Conservation (phyloP, 2,888 invertebrate species). For the Drosophila infuscata region DNA sequence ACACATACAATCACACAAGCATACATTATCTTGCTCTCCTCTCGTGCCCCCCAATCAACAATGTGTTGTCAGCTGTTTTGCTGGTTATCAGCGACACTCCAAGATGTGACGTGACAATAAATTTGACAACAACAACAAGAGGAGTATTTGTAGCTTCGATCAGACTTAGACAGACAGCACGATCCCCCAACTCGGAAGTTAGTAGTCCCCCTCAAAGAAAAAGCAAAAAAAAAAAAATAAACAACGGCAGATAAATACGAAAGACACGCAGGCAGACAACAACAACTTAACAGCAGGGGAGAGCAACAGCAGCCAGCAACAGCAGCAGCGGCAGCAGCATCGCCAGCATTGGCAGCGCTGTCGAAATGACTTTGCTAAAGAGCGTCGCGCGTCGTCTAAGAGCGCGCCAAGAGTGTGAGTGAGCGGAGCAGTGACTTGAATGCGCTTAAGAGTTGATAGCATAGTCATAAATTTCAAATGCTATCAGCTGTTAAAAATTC, state of each 20-base stretch:
- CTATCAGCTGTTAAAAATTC: conserved; percentile 73
- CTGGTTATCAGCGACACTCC: conserved; percentile 39
- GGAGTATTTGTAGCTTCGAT: conserved; percentile 34
- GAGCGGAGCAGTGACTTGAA: conserved; percentile 14
- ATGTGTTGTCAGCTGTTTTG: conserved; percentile 50
- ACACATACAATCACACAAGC: neutral
- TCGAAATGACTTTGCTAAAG: conserved; percentile 22
- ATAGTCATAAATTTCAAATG: conserved; percentile 70
- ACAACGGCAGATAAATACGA: conserved; percentile 23
- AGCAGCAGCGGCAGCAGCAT: conserved; percentile 15
- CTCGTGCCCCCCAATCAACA: neutral
- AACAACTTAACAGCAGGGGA: conserved; percentile 28
- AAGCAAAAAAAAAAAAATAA: neutral
- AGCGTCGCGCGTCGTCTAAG: conserved; percentile 36
- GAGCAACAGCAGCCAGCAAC: conserved; percentile 6
- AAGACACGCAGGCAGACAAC: conserved; percentile 35
- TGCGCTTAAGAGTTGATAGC: conserved; percentile 44
- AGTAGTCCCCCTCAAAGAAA: conserved; percentile 7
- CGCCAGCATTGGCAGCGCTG: conserved; percentile 42
- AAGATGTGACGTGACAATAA: conserved; percentile 25
- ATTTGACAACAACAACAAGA: conserved; percentile 21
- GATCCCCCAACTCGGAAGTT: conserved; percentile 51
- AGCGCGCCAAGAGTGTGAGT: conserved; percentile 23
- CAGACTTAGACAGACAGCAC: conserved; percentile 30
- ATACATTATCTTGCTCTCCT: neutral